Percentiles rank a stretch among this genome's conserved stretches.
phyloP scores from a whole-genome alignment of 2,888 invertebrate species.

The Eustalomyia histrio region DNA sequence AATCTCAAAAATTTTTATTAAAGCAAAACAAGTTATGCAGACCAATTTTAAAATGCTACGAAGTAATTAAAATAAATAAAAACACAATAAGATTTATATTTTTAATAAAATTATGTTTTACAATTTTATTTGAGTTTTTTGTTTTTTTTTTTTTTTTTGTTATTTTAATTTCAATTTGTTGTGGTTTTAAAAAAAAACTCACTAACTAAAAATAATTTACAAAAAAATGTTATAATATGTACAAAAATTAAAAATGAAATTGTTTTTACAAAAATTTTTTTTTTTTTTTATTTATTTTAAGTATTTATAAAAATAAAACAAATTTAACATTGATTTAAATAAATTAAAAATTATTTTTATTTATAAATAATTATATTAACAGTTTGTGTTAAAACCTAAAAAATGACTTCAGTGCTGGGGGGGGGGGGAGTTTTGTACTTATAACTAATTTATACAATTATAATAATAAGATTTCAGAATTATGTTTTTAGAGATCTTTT shows the following conservation, averaged over 20 bases:
- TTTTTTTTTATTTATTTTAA: slow-evolving; percentile 16
- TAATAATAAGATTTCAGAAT: slow-evolving; percentile 4
- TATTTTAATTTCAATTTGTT: slow-evolving; percentile 23
- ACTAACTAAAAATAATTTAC: slow-evolving; percentile 58
- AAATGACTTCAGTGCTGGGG: slow-evolving; percentile 61
- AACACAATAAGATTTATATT: slow-evolving; percentile 35
- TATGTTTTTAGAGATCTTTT: not conserved
- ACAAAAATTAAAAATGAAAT: not conserved
- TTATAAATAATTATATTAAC: slow-evolving; percentile 13
- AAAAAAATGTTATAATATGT: slow-evolving; percentile 37
- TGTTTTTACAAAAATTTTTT: not conserved
- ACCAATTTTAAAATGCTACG: not conserved
- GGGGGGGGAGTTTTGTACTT: slow-evolving; percentile 8
- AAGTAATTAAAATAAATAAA: not conserved
- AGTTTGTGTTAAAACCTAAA: not conserved
- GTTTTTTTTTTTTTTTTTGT: too few species aligned
- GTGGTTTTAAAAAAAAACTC: slow-evolving; percentile 37
- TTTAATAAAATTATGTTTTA: slow-evolving; percentile 63
- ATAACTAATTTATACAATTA: slow-evolving; percentile 43
- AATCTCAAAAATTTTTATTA: not conserved
- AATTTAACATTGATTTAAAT: slow-evolving; percentile 38
- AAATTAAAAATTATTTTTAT: slow-evolving; percentile 7
- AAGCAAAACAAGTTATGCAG: not conserved
- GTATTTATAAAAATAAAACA: slow-evolving; percentile 27
- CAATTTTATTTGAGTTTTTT: slow-evolving; percentile 22